Conservation (phyloP, 2,888 invertebrate genomes). For the Drosophila ezoana region DNA sequence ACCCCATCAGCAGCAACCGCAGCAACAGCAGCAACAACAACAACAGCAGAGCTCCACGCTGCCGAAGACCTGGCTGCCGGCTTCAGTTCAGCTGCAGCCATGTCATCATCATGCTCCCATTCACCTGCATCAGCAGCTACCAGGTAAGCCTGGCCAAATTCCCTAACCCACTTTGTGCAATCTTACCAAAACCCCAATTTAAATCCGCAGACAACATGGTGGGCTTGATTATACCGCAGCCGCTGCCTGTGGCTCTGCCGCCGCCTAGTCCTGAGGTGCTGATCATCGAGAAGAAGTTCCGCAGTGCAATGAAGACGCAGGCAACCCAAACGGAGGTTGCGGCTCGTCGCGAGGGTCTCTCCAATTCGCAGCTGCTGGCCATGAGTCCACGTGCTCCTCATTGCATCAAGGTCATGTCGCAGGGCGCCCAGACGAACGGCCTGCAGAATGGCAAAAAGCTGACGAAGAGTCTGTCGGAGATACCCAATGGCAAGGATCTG, state of each 20-base stretch:
- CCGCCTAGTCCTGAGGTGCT: slow-evolving; percentile 83
- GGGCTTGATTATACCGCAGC: slow-evolving; percentile 69
- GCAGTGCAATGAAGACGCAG: slow-evolving; percentile 95
- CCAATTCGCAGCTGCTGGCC: slow-evolving; percentile 88
- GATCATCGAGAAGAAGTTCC: slow-evolving; percentile 91
- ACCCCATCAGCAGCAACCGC: slow-evolving; percentile 44
- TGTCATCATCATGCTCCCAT: slow-evolving; percentile 82
- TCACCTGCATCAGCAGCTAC: slow-evolving; percentile 74
- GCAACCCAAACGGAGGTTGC: slow-evolving; percentile 91
- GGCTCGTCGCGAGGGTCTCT: slow-evolving; percentile 90
- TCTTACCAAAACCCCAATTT: background rate
- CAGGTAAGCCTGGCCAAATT: slow-evolving; percentile 43
- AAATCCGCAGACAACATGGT: slow-evolving; percentile 59
- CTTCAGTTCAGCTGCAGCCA: slow-evolving; percentile 64
- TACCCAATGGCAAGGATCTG: slow-evolving; percentile 85
- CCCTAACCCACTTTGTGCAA: fast-evolving
- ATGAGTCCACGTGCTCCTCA: slow-evolving; percentile 93
- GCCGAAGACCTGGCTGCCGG: slow-evolving; percentile 70
- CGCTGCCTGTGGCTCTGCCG: slow-evolving; percentile 61
- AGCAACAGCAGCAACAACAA: slow-evolving; percentile 52
- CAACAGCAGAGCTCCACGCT: slow-evolving; percentile 54
- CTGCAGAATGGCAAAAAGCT: slow-evolving; percentile 90
- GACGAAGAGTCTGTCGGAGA: slow-evolving; percentile 94
- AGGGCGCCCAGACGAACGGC: slow-evolving; percentile 96
- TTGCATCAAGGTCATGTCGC: slow-evolving; percentile 93